Percentiles rank a stretch among this genome's conserved stretches.
Conservation (phyloP, 1,140 invertebrate genomes). For the Aleiodes sp. region DNA sequence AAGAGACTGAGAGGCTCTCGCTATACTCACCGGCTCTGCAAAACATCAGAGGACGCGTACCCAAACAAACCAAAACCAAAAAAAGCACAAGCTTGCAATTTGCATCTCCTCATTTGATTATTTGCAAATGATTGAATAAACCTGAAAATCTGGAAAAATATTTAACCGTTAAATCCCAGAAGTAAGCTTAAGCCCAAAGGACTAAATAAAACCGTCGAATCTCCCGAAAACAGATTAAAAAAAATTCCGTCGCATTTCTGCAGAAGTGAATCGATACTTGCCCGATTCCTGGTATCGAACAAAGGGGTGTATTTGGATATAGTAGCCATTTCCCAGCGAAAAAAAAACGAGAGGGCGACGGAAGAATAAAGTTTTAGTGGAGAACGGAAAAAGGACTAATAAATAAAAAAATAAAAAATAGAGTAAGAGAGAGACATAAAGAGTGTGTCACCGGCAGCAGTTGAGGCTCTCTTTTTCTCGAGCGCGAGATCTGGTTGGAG, state of each 20-base stretch:
- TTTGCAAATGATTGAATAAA: conserved; percentile 1
- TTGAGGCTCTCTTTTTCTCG: conserved; percentile 21
- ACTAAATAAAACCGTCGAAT: too few relatives aligned
- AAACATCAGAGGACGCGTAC: background rate
- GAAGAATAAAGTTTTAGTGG: conserved; percentile 25
- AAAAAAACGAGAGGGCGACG: conserved; percentile 26
- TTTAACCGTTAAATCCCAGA: too few relatives aligned
- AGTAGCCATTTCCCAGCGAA: conserved; percentile 30
- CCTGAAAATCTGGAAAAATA: background rate
- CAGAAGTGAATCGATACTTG: background rate
- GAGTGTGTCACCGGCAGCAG: conserved; percentile 27
- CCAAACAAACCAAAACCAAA: background rate
- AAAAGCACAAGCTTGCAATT: background rate
- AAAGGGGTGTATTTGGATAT: conserved; percentile 30
- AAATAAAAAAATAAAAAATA: conserved; percentile 23
- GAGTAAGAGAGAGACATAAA: conserved; percentile 24
- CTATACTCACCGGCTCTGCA: background rate
- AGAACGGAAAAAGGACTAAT: conserved; percentile 30
- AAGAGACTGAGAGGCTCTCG: conserved; percentile 41
- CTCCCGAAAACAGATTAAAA: too few relatives aligned
- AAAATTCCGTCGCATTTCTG: too few relatives aligned
- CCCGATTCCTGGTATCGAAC: conserved; percentile 30
- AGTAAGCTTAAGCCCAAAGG: too few relatives aligned
- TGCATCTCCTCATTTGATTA: conserved; percentile 5
- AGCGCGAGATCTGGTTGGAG: conserved; percentile 53